Evolutionary conservation across 2,888 invertebrate species (phyloP).

Genomic region (Chirona hameri): DNA sequence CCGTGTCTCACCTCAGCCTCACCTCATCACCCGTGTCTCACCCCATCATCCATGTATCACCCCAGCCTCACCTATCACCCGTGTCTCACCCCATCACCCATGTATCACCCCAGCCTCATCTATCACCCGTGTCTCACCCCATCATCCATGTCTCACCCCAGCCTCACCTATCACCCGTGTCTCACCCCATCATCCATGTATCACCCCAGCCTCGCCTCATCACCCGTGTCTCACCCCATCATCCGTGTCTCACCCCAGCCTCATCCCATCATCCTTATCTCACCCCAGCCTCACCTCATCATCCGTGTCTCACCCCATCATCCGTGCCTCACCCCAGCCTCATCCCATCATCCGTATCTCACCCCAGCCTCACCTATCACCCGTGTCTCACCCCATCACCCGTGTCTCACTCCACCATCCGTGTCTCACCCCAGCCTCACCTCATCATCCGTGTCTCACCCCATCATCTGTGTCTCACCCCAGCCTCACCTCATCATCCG

Average conservation of each 20-base stretch:
- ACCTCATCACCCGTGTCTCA: slow-evolving; percentile 74
- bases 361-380: slow-evolving; percentile 57
- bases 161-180: background rate
- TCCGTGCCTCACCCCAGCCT: slow-evolving; percentile 53
- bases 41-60: slow-evolving; percentile 53
- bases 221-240: slow-evolving; percentile 59
- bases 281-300: slow-evolving; percentile 58
- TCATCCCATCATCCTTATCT: background rate
- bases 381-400: slow-evolving; percentile 55
- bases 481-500: background rate
- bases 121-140: slow-evolving; percentile 69
- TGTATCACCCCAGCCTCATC: background rate
- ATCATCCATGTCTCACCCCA: slow-evolving; percentile 53
- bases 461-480: slow-evolving; percentile 53
- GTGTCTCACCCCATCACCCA: no score
- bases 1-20: background rate
- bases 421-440: background rate
- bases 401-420: slow-evolving; percentile 54
- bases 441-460: slow-evolving; percentile 74
- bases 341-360: background rate
- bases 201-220: slow-evolving; percentile 55
- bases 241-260: slow-evolving; percentile 53
- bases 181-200: slow-evolving; percentile 46
- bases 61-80: background rate
- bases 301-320: slow-evolving; percentile 58